phyloP scores from a whole-genome alignment of 2,797 vertebrate genomes.

The Diceros bicornis region DNA sequence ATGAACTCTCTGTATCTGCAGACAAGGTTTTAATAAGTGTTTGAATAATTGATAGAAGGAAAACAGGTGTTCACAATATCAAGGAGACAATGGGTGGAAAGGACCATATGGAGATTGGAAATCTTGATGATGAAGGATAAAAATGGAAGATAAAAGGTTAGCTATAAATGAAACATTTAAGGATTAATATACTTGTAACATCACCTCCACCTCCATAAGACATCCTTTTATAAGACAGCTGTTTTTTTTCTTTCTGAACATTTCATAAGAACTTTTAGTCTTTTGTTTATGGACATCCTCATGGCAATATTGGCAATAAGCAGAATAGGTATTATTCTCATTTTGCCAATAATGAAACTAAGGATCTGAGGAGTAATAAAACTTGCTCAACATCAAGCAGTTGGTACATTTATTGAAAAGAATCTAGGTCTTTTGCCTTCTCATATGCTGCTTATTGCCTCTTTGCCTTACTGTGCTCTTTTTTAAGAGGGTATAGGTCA shows the following conservation, averaged over 20 bases:
- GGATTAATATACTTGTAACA: neutral
- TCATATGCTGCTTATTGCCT: neutral
- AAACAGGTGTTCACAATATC: neutral
- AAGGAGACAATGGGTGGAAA: neutral
- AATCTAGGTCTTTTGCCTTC: neutral
- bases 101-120: neutral
- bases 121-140: neutral
- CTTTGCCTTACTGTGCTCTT: neutral
- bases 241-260: neutral
- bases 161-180: neutral
- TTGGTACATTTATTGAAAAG: slow-evolving; percentile 45
- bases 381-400: slow-evolving; percentile 3
- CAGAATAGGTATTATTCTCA: neutral
- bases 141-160: neutral
- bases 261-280: slow-evolving; percentile 10
- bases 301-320: neutral
- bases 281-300: neutral
- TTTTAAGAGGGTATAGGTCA: neutral
- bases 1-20: neutral
- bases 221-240: neutral
- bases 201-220: neutral
- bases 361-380: slow-evolving; percentile 52
- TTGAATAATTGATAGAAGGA: neutral
- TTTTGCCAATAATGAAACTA: slow-evolving; percentile 35
- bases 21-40: neutral